A percentile compares a stretch with the other conserved stretches of the same genome.
phyloP scores from a whole-genome alignment of 2,888 invertebrate species.

The Drosophila austrosaltans region DNA sequence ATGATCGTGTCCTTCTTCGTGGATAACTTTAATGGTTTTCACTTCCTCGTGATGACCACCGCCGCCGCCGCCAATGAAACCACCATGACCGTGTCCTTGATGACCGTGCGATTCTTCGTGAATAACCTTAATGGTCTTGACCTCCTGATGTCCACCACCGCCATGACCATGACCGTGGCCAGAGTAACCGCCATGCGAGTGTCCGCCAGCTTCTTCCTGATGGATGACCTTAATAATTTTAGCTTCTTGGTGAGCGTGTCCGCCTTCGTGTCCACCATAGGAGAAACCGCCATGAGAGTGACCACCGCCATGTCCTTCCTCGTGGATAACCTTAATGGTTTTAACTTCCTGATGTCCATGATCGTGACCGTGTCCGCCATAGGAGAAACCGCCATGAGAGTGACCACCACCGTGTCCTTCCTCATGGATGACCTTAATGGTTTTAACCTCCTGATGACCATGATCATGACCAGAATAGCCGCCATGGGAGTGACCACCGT shows the following conservation, averaged over 20 bases:
- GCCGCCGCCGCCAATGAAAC: constrained; percentile 23
- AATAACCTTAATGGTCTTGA: constrained; percentile 70
- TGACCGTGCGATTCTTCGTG: constrained; percentile 59
- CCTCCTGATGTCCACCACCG: constrained; percentile 62
- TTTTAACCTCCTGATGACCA: constrained; percentile 61
- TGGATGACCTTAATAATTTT: constrained; percentile 61
- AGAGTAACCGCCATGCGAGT: constrained; percentile 23
- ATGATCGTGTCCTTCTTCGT: constrained; percentile 32
- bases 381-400: constrained; percentile 18
- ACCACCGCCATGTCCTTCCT: constrained; percentile 41
- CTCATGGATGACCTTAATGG: constrained; percentile 63
- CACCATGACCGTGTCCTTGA: constrained; percentile 41
- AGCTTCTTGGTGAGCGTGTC: constrained; percentile 47
- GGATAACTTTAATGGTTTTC: constrained; percentile 60
- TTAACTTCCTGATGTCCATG: constrained; percentile 61
- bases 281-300: constrained; percentile 16
- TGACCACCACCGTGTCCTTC: constrained; percentile 36
- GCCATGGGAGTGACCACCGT: constrained; percentile 44
- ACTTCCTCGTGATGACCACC: constrained; percentile 53
- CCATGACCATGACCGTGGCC: constrained; percentile 14
- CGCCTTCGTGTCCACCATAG: constrained; percentile 43
- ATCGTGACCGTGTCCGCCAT: constrained; percentile 36
- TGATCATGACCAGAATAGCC: constrained; percentile 35
- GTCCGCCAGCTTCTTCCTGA: constrained; percentile 44
- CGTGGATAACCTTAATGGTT: constrained; percentile 64